These are phyloP conservation scores for Dicentrarchus labrax DNA, from an alignment of 2,113 vertebrate genomes.

Conservation along the genomic window DNA sequence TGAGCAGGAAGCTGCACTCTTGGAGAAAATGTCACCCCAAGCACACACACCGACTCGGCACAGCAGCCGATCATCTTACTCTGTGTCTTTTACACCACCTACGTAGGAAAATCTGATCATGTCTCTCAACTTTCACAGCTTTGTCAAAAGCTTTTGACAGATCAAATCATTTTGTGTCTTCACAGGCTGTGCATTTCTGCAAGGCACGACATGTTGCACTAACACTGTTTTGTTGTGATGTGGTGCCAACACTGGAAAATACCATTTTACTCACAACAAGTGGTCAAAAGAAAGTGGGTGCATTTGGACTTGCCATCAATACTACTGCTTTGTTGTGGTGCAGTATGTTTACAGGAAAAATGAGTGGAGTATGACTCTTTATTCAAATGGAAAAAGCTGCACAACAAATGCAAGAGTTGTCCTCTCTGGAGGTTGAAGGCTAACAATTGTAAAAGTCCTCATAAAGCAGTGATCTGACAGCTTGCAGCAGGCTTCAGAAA, in stretches of 20 bases:
- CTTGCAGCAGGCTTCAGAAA: neutral
- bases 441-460: neutral
- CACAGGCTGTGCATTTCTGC: conserved; percentile 60
- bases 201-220: conserved; percentile 63
- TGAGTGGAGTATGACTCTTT: neutral
- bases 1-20: conserved; percentile 90
- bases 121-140: conserved; percentile 81
- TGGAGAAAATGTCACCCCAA: conserved; percentile 86
- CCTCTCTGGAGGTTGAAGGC: neutral
- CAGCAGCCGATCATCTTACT: conserved; percentile 77
- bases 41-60: conserved; percentile 58
- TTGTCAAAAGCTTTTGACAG: conserved; percentile 61
- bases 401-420: neutral
- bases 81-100: conserved; percentile 86
- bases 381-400: conserved; percentile 38
- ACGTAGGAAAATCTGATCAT: conserved; percentile 95
- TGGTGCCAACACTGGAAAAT: conserved; percentile 65
- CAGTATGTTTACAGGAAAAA: conserved; percentile 27
- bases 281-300: conserved; percentile 49
- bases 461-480: neutral
- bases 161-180: conserved; percentile 67
- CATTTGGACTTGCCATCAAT: conserved; percentile 9
- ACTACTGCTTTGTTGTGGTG: conserved; percentile 47
- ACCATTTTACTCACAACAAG: conserved; percentile 44
- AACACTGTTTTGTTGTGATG: conserved; percentile 50